Evolutionary conservation across 2,888 invertebrate genomes (phyloP), one percentile per base, ranked within the genome.

Genomic region (Scaptomyza tumidula): DNA sequence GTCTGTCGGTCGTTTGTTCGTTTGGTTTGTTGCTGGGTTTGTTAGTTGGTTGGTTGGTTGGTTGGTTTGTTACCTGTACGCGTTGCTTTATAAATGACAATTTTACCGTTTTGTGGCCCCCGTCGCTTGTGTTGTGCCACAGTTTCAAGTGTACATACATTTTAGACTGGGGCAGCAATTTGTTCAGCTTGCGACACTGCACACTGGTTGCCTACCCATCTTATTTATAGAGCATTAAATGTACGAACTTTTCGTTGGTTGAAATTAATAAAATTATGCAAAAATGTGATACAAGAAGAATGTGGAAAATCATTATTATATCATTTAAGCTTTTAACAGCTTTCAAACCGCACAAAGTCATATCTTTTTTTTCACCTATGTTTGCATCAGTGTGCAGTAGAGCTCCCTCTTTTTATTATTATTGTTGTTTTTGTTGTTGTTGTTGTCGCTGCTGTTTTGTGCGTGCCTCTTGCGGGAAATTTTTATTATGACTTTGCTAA

Each of bases 401-500:
- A 54, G 50, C 58, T 67, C 33, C 54, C 69, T 48, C 24, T 58
- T 72, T 57, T 53, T 44, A 43, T 24, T 44, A 39, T 44, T 75
- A 16, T 46, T 57, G 54, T 39, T 55, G 61, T 27, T 54, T 7
- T 39, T 14, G 39, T 39, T 39, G 14, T 39, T n/a, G 6, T 39
- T 4, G 10, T 41, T 41, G 41, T 41, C 41, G 41, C 10, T 41
- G 46, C 41, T 55, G 62, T 33, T 55, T 41, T 70, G 68, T 65
- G 65, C 70, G 70, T 75, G 80, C 53, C 68, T 67, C 58, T 75
- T 78, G 75, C 75, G 84, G 79, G 78, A 88, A 86, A 89, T 88
- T 87, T 89, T 75, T 85, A 80, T 89, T 84, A 87, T 82, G 78
- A 80, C 78, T 88, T 73, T 78, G 89, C 89, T 89, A 89, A 88